Conservation (phyloP, 2,888 invertebrate genomes). For the Dione juno region DNA sequence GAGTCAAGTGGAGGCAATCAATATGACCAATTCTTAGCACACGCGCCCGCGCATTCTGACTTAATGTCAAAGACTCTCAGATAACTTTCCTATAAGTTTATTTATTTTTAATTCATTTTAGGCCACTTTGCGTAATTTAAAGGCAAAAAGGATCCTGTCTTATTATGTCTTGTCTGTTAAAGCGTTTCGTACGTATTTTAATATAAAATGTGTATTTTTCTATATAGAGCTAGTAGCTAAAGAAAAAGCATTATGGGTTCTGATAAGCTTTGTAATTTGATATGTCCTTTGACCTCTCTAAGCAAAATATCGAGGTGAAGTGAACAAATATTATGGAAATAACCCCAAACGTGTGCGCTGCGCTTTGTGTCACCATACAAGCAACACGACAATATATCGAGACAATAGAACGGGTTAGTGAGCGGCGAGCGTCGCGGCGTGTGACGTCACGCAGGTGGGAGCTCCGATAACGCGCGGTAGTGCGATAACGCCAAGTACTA, state of each 20-base stretch:
- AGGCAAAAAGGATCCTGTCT: no score
- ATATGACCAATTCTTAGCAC: conserved; percentile 39
- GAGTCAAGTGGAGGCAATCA: conserved; percentile 62
- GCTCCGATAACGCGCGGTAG: conserved; percentile 59
- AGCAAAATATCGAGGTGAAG: not conserved
- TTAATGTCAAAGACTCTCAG: no score
- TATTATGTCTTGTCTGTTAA: no score
- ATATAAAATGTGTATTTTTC: no score
- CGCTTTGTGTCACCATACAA: not conserved
- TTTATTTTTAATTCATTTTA: no score
- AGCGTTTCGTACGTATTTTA: no score
- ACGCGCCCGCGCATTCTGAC: conserved; percentile 5
- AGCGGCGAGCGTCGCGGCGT: conserved; percentile 31
- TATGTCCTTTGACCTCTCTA: no score
- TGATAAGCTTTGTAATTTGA: no score
- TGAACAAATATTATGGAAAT: conserved; percentile 8
- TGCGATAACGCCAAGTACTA: conserved; percentile 52
- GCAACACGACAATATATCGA: conserved; percentile 14
- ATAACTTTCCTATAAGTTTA: no score
- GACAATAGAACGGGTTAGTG: conserved; percentile 30
- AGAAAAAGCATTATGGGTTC: no score
- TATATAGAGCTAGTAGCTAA: no score
- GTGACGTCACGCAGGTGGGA: conserved; percentile 68
- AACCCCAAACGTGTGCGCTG: not conserved
- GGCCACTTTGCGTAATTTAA: no score